Base-by-base conservation (phyloP, 2,888 invertebrate genomes). In the Tethea ocularis region DNA sequence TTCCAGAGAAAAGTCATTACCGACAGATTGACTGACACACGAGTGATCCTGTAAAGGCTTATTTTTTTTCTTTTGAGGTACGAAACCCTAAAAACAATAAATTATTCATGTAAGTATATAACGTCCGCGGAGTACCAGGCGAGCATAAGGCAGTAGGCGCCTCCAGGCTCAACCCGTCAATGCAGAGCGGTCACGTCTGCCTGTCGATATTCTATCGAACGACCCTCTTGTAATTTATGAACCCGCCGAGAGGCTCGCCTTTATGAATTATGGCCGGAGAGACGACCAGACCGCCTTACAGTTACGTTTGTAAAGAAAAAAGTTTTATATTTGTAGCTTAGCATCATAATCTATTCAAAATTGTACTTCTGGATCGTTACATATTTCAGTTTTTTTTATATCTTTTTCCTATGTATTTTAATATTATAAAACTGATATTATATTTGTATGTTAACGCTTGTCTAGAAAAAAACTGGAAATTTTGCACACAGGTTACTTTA, bases 171-270 rank as follows among this genome's bases (percentile, higher is more conserved):
- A 52, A 13, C 51, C 26, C 52, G 59, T 52, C 56, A 57, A 52
- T 54, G 63, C 58, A 69, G 66, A 64, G 69, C 70, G 74, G 81
- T 81, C 81, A 79, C 82, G 82, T 78, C 63, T 61, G 60, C 63
- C 73, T 69, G 76, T 77, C 80, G 78, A 79, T 83, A 84, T 84
- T 83, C 80, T 77, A 83, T 82, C 78, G 77, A 64, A 67, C 68
- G 66, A 67, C 71, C 72, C 75, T 72, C 65, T 54, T 59, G 70
- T 78, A 79, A 84, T 83, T 82, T 81, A 84, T 78, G 76, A 71
- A 72, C 71, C 72, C 68, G 61, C 61, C 62, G 70, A 63, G 58
- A 61, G 46, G 20, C 46, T 46, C 63, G 76, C 72, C 74, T 67
- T 64, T 75, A 81, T 82, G 82, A 83, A 69, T 80, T 80, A 84